Conservation (phyloP, 2,113 vertebrate genomes). For the Ia io region DNA sequence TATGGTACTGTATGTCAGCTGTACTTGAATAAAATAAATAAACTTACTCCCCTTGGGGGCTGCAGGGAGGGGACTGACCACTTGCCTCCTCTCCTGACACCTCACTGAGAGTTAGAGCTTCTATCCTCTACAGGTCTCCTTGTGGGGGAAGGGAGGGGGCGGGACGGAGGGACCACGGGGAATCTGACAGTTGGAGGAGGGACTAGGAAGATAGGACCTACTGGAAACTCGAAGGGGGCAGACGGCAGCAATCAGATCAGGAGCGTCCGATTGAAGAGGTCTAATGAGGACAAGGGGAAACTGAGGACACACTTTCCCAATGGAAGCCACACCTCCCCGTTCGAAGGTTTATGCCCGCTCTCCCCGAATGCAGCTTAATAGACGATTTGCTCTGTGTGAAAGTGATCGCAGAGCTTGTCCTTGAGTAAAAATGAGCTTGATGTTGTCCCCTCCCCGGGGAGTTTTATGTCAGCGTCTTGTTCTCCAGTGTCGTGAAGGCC, state of each 20-base stretch:
- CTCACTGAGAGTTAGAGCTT: background rate
- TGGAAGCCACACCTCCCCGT: background rate
- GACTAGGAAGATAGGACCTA: background rate
- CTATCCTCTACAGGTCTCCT: background rate
- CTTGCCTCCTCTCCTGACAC: background rate
- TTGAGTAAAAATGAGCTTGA: background rate
- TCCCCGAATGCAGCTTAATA: background rate
- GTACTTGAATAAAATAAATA: background rate
- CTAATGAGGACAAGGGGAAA: background rate
- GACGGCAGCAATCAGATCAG: background rate
- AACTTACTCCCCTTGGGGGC: background rate
- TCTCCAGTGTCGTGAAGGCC: background rate
- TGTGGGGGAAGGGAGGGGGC: accelerated
- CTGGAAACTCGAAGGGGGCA: background rate
- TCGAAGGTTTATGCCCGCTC: background rate
- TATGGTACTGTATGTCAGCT: no score
- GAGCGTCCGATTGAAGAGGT: background rate
- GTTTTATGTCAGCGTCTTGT: background rate
- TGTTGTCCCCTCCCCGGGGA: background rate
- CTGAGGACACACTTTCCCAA: background rate
- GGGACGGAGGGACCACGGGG: background rate
- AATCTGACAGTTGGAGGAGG: background rate
- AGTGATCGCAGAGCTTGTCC: background rate
- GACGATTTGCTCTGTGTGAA: background rate
- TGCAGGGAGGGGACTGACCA: background rate